Evolutionary conservation across 64 coral and sea anemone genomes (phyloP).

Genomic region (Stichodactyla mertensii): DNA sequence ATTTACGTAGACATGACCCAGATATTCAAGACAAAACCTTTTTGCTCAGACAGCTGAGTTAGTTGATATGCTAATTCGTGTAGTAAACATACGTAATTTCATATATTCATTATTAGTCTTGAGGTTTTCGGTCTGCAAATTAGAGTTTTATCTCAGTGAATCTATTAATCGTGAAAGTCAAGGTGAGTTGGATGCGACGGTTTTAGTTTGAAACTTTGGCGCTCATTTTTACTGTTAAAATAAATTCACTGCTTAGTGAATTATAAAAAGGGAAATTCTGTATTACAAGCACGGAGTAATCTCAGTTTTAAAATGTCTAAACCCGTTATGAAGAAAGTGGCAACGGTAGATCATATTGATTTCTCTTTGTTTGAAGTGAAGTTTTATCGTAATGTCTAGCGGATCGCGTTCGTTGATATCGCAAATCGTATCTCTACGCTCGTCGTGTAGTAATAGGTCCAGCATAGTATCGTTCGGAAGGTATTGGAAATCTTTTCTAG

Average conservation of each 20-base stretch:
- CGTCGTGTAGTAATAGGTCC: no score
- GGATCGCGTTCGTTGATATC: no score
- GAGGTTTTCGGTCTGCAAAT: not conserved
- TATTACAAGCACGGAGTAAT: not conserved
- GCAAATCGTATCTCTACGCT: no score
- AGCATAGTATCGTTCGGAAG: no score
- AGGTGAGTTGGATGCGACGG: not conserved
- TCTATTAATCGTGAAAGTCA: not conserved
- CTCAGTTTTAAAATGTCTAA: no score
- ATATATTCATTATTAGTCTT: not conserved
- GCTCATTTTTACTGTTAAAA: not conserved
- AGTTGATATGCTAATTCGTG: constrained; percentile 11
- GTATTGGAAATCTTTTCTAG: not conserved
- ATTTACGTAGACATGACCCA: not conserved
- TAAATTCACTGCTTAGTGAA: not conserved
- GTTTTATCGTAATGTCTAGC: no score
- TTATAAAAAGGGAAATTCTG: not conserved
- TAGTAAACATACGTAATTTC: not conserved
- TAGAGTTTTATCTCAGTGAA: not conserved
- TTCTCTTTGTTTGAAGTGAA: no score
- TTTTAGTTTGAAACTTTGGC: not conserved
- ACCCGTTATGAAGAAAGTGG: no score
- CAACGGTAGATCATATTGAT: no score
- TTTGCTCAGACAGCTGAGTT: not conserved
- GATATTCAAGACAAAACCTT: not conserved